A percentile compares a stretch with the other conserved stretches of the same genome.
phyloP scores from a whole-genome alignment of 1,140 invertebrate genomes.

The Paracyclopina nana region DNA sequence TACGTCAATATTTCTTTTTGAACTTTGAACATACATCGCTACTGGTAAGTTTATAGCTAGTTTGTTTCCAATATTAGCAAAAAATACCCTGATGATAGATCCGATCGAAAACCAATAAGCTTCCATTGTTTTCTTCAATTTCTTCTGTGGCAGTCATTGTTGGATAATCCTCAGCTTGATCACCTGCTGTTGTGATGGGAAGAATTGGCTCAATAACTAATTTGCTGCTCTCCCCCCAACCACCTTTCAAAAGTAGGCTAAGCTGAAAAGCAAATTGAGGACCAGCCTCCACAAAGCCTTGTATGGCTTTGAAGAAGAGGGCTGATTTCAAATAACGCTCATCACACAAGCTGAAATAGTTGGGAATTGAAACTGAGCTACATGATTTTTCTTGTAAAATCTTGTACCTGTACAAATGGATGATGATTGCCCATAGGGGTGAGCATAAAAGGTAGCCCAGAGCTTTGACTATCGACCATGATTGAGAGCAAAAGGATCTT shows the following conservation, averaged over 20 bases:
- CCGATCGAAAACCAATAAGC: no score
- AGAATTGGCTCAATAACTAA: background rate
- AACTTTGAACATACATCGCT: no score
- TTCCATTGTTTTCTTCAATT: no score
- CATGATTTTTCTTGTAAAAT: background rate
- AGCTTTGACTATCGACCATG: background rate
- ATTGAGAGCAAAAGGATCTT: background rate
- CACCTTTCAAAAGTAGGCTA: conserved; percentile 1
- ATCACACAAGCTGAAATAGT: conserved; percentile 5
- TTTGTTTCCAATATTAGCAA: no score
- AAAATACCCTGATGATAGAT: no score
- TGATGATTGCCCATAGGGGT: conserved; percentile 8
- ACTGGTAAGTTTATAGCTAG: no score
- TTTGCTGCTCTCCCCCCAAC: background rate
- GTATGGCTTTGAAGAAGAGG: conserved; percentile 1
- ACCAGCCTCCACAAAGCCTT: conserved; percentile 13
- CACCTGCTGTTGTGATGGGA: no score
- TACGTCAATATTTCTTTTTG: no score
- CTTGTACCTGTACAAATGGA: conserved; percentile 8
- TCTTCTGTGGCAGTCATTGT: no score
- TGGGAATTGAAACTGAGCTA: background rate
- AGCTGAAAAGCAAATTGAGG: conserved; percentile 10
- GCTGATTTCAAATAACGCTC: conserved; percentile 6
- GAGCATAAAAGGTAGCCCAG: background rate
- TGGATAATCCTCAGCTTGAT: no score